phyloP scores from a whole-genome alignment of 2,797 vertebrate species.

The Calcarius lapponicus region DNA sequence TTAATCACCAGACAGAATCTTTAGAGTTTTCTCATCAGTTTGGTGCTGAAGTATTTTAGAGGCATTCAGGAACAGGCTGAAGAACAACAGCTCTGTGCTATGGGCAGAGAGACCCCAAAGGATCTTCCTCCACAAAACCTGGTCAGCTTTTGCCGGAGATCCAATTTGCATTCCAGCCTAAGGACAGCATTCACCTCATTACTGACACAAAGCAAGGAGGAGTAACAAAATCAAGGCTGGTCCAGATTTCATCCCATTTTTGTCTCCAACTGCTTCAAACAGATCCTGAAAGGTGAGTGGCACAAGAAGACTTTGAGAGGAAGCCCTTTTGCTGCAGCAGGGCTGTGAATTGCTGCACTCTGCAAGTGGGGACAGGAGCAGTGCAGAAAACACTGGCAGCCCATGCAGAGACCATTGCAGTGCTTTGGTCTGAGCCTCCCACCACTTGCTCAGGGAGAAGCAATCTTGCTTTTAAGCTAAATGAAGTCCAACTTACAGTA shows the following conservation, averaged over 20 bases:
- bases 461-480: background rate
- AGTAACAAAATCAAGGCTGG: background rate
- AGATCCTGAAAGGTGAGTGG: background rate
- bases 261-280: background rate
- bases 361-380: background rate
- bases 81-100: background rate
- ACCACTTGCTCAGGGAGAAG: background rate
- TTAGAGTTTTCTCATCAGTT: background rate
- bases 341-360: background rate
- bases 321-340: background rate
- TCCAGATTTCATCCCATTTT: background rate
- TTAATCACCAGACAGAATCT: background rate
- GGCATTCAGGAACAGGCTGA: background rate
- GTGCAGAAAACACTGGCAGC: background rate
- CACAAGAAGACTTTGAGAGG: background rate
- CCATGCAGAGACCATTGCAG: background rate
- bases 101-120: background rate
- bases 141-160: background rate
- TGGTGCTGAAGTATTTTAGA: background rate
- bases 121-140: background rate
- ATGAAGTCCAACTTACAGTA: conserved; percentile 85
- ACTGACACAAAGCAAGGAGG: background rate
- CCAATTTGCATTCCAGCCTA: background rate
- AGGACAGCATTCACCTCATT: background rate
- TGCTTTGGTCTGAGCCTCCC: background rate